A percentile compares a stretch with the other conserved stretches of the same genome.
These are phyloP conservation scores for Aurelia sp. DNA, from an alignment of 30 jellyfish, hydroid and myxozoan genomes.

Conservation along the genomic window DNA sequence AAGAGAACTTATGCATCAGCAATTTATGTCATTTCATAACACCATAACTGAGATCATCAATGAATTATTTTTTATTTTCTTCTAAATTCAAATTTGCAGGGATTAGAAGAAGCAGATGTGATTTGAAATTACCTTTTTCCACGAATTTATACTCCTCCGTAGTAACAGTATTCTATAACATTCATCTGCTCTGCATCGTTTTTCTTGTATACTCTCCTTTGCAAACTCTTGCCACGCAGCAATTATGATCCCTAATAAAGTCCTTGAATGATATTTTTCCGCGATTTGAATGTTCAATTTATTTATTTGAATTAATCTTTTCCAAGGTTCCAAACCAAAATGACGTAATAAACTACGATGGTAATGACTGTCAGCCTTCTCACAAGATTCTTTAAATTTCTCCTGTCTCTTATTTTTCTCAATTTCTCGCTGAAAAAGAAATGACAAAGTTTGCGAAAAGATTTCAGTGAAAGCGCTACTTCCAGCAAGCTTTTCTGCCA, in stretches of 20 bases:
- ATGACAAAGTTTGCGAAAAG: neutral
- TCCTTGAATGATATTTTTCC: conserved; percentile 43
- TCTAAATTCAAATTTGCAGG: no score
- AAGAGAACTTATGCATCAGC: no score
- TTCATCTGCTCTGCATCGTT: conserved; percentile 51
- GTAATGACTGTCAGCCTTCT: conserved; percentile 64
- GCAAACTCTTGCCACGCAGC: conserved; percentile 66
- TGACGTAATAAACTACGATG: conserved; percentile 37
- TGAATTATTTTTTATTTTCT: no score
- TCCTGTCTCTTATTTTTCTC: conserved; percentile 74
- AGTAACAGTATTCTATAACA: conserved; percentile 55
- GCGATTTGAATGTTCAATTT: conserved; percentile 70
- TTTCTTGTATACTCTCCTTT: conserved; percentile 36
- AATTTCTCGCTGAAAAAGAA: conserved; percentile 65
- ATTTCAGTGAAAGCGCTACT: no score
- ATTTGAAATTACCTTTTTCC: conserved; percentile 60
- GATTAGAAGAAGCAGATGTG: no score
- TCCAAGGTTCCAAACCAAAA: conserved; percentile 91
- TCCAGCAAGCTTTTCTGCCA: no score
- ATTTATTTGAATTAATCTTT: conserved; percentile 51
- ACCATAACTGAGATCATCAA: no score
- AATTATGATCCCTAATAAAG: conserved; percentile 18
- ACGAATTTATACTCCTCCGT: conserved; percentile 67
- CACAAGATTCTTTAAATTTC: conserved; percentile 41
- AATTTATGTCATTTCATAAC: no score